Conservation (phyloP, 2,888 invertebrate species). For the Caenorhabditis sp. region DNA sequence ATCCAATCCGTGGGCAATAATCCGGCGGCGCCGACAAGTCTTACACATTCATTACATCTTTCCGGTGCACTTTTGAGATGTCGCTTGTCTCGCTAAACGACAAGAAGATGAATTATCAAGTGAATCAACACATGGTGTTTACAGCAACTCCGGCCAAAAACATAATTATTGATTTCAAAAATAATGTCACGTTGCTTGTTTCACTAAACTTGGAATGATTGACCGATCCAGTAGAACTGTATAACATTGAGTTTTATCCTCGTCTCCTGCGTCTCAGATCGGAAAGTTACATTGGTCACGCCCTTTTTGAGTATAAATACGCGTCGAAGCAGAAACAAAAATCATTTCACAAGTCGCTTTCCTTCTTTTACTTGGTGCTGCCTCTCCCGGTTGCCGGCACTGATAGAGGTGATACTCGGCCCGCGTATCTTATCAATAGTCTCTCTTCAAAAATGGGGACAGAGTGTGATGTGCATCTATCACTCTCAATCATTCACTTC, state of each 20-base stretch:
- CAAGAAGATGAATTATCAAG: neutral
- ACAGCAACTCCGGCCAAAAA: neutral
- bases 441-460: slow-evolving; percentile 6
- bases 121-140: neutral
- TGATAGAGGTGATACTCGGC: slow-evolving; percentile 30
- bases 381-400: slow-evolving; percentile 10
- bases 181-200: too few relatives aligned
- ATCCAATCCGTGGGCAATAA: neutral
- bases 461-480: neutral
- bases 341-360: slow-evolving; percentile 26
- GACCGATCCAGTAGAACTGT: neutral
- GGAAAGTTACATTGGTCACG: slow-evolving; percentile 33
- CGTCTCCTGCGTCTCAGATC: neutral
- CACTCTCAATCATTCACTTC: neutral
- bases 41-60: neutral
- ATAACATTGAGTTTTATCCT: slow-evolving; percentile 1
- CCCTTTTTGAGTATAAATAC: slow-evolving; percentile 48
- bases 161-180: too few relatives aligned
- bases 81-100: neutral
- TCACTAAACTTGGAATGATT: neutral
- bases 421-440: slow-evolving; percentile 50
- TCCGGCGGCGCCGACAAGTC: neutral
- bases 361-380: neutral
- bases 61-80: neutral
- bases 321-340: slow-evolving; percentile 36